These are phyloP conservation scores for Salvelinus namaycush DNA, from an alignment of 2,113 vertebrate genomes.

Conservation along the genomic window DNA sequence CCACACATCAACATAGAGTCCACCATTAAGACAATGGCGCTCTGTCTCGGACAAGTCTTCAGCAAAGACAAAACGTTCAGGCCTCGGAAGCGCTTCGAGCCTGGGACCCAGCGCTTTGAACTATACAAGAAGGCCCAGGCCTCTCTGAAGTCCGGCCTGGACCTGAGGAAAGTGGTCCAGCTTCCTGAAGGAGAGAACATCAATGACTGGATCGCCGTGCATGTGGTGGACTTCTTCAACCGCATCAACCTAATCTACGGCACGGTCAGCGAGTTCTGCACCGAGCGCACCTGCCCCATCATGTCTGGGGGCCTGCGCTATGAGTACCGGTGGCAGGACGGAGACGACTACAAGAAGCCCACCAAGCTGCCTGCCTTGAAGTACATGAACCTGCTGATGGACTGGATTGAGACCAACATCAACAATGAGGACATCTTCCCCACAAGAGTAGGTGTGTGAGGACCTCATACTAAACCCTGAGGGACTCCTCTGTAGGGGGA, in stretches of 20 bases:
- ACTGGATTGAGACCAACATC: slow-evolving; percentile 96
- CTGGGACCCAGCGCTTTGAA: slow-evolving; percentile 93
- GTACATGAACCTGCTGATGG: slow-evolving; percentile 96
- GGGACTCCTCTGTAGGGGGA: not conserved
- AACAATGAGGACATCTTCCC: slow-evolving; percentile 95
- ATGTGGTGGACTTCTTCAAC: slow-evolving; percentile 98
- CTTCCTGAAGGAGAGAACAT: slow-evolving; percentile 88
- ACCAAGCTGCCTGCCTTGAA: slow-evolving; percentile 90
- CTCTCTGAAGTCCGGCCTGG: slow-evolving; percentile 92
- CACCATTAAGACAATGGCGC: slow-evolving; percentile 75
- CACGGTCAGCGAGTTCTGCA: slow-evolving; percentile 94
- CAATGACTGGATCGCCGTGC: slow-evolving; percentile 94
- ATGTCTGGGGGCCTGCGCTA: slow-evolving; percentile 94
- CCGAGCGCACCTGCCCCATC: slow-evolving; percentile 87
- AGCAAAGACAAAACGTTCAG: slow-evolving; percentile 97
- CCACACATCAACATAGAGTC: slow-evolving; percentile 33
- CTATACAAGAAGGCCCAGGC: slow-evolving; percentile 97
- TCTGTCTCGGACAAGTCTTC: slow-evolving; percentile 97
- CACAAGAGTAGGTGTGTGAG: slow-evolving; percentile 89
- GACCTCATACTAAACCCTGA: slow-evolving; percentile 13
- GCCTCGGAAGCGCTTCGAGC: slow-evolving; percentile 91
- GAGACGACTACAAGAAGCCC: slow-evolving; percentile 87
- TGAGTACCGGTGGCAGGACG: slow-evolving; percentile 96
- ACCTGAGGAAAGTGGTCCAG: slow-evolving; percentile 91
- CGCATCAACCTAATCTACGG: slow-evolving; percentile 98